These are phyloP conservation scores for Ditula angustiorana DNA, from an alignment of 2,888 invertebrate genomes.

Conservation along the genomic window DNA sequence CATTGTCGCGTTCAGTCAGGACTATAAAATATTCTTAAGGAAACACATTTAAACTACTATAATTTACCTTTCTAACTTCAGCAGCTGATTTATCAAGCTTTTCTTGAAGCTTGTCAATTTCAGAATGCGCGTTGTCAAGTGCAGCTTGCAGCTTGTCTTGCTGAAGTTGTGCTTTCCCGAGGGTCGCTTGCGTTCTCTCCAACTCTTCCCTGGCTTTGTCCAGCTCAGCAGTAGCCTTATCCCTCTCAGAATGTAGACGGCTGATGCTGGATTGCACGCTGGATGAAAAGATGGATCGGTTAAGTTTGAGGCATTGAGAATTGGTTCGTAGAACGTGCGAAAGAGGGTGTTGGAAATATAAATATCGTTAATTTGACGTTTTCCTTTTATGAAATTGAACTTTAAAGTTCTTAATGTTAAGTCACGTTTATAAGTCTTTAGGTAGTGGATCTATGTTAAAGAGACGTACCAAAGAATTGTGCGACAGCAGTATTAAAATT, in stretches of 20 bases:
- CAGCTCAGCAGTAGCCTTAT: conserved; percentile 93
- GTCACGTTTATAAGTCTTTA: too few relatives aligned
- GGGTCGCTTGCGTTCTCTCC: conserved; percentile 94
- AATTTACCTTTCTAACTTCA: conserved; percentile 92
- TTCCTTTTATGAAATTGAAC: background rate
- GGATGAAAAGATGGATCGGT: conserved; percentile 17
- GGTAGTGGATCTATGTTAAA: too few relatives aligned
- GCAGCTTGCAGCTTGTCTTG: conserved; percentile 96
- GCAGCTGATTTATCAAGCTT: conserved; percentile 92
- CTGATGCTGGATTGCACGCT: conserved; percentile 93
- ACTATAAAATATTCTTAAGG: too few relatives aligned
- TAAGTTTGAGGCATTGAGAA: background rate
- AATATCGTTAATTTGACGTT: background rate
- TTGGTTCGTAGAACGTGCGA: background rate
- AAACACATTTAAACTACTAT: too few relatives aligned
- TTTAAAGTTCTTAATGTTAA: too few relatives aligned
- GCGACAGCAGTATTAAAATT: too few relatives aligned
- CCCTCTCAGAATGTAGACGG: conserved; percentile 94
- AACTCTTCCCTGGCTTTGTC: conserved; percentile 95
- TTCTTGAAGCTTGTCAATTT: conserved; percentile 95
- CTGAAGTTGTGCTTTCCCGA: conserved; percentile 96
- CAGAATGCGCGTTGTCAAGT: conserved; percentile 95
- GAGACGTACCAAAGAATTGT: too few relatives aligned
- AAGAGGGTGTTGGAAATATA: background rate
- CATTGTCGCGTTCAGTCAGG: too few relatives aligned